A percentile compares a stretch with the other conserved stretches of the same genome.
These are phyloP conservation scores for Penaeus chinensis DNA, from an alignment of 1,140 invertebrate species.

Conservation along the genomic window DNA sequence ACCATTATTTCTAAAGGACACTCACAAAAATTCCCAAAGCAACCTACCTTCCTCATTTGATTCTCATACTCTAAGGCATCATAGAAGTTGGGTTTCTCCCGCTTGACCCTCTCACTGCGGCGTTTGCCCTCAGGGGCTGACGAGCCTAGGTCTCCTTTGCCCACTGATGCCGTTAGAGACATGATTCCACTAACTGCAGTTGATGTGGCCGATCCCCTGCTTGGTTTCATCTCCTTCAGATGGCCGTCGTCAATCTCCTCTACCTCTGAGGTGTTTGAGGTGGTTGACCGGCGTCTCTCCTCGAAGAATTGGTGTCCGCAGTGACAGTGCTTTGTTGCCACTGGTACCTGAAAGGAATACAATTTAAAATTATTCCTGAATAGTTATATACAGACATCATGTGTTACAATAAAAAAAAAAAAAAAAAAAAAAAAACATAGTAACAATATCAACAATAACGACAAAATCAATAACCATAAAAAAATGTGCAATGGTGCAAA, in stretches of 20 bases:
- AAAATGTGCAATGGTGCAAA: too few species aligned
- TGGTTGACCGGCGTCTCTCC: slow-evolving; percentile 73
- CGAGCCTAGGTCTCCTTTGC: slow-evolving; percentile 61
- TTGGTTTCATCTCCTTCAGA: slow-evolving; percentile 38
- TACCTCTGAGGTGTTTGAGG: slow-evolving; percentile 53
- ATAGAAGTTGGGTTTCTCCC: slow-evolving; percentile 85
- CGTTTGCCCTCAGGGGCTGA: slow-evolving; percentile 70
- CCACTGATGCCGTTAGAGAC: slow-evolving; percentile 49
- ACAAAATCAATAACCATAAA: too few species aligned
- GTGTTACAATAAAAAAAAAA: not conserved
- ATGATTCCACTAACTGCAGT: slow-evolving; percentile 68
- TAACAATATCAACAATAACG: too few species aligned
- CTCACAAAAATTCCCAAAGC: not conserved
- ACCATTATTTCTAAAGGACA: not conserved
- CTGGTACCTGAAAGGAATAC: slow-evolving; percentile 75
- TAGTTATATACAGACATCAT: not conserved
- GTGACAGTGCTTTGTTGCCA: slow-evolving; percentile 83
- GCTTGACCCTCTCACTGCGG: slow-evolving; percentile 79
- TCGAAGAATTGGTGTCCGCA: slow-evolving; percentile 84
- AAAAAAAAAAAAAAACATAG: not conserved
- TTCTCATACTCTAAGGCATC: slow-evolving; percentile 83
- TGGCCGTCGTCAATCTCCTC: slow-evolving; percentile 55
- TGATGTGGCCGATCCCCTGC: slow-evolving; percentile 15
- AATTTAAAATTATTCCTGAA: not conserved
- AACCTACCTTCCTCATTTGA: slow-evolving; percentile 73